Evolutionary conservation across 2,113 vertebrate species (phyloP).

Genomic region (Baryphthengus martii): DNA sequence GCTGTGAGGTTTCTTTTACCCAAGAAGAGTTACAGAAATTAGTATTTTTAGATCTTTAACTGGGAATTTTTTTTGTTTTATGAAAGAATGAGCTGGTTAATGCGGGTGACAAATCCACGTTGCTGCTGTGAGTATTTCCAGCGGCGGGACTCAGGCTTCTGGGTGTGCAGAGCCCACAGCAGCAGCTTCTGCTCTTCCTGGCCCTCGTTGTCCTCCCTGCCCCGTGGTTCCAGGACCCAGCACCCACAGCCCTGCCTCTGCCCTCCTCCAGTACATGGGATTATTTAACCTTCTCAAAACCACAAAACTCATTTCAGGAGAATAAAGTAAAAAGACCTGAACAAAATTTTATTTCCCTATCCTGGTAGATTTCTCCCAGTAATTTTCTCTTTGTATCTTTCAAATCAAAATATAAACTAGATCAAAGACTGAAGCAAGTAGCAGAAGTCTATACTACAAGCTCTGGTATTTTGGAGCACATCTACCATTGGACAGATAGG

Average conservation of each 20-base stretch:
- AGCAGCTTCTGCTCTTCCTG: neutral
- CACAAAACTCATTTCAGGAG: neutral
- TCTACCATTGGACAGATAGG: neutral
- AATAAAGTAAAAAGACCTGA: neutral
- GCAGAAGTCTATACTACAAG: neutral
- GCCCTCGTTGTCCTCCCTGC: neutral
- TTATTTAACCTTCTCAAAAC: neutral
- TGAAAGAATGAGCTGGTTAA: neutral
- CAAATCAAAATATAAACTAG: conserved; percentile 8
- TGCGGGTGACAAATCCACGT: no score
- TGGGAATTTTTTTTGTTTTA: neutral
- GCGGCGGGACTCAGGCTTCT: fast-evolving
- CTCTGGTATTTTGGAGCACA: neutral
- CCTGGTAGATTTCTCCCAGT: neutral
- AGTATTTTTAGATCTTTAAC: neutral
- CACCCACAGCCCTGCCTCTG: neutral
- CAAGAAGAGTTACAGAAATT: neutral
- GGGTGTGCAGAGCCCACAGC: neutral
- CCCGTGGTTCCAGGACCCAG: fast-evolving
- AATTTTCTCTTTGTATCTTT: neutral
- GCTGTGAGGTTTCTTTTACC: neutral
- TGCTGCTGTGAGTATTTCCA: neutral
- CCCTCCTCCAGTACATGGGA: neutral
- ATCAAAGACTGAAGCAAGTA: neutral
- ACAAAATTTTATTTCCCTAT: neutral